Evolutionary conservation across 2,113 vertebrate species (phyloP), one percentile per base, ranked within the genome.

Genomic region (Carettochelys insculpta): DNA sequence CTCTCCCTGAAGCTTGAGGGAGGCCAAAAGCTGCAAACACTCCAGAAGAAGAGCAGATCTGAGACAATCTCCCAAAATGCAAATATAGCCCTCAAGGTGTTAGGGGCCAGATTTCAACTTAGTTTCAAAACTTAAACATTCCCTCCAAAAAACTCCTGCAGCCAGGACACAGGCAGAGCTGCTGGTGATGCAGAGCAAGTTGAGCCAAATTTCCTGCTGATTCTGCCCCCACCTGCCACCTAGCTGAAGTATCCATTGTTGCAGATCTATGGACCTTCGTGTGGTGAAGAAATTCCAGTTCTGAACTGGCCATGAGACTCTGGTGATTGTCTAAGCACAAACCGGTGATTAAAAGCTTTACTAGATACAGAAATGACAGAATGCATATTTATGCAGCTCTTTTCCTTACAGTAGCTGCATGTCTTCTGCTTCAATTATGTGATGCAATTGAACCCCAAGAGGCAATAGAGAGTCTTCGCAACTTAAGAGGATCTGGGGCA

Each of bases 401-500:
- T 89, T 94, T 94, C 79, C 3, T 94, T 96, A 4, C 97, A 99
- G 99, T 99, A 82, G 98, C 98, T 16, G 98, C 98, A 2, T 99
- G 99, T 96, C 97, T 99, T 92, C 97, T 99, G 87, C 98, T 99
- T 2, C 98, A 98, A 92, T 97, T 99, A 84, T 99, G 97, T 0
- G 94, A 98, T 2, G 91, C 96, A 0, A 93, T 99, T 94, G 97
- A 97, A 5, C 97, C 98, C 17, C 97, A 98, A 96, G 97, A 98
- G 96, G 98, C 95, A 25, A 98, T 99, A 5, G 98, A 99, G 82
- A 98, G 97, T 90, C 97, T 99, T 71, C 95, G 98, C 82, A 97
- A 98, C 85, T 78, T 98, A 85, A 96, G 98, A 95, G 99, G 99
- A 87, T 96, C 98, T 0, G 98, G 98, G 91, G 98, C 98, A 0